Conservation (phyloP, 2,888 invertebrate species). For the Lasioglossum figueresi region DNA sequence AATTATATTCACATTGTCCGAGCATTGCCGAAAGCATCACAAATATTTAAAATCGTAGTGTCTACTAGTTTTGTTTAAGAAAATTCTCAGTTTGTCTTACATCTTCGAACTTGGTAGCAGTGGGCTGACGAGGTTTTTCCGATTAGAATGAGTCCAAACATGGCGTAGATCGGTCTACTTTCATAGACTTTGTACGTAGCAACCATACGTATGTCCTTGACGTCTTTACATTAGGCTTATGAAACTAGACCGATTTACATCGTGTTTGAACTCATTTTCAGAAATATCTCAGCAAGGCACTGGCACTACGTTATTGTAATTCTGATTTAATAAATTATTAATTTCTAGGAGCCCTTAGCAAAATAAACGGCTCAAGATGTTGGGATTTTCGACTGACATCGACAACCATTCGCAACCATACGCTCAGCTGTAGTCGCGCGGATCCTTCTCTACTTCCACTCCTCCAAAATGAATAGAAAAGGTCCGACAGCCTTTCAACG, state of each 20-base stretch:
- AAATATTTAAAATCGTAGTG: background rate
- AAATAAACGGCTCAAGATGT: slow-evolving; percentile 56
- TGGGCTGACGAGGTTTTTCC: too few relatives aligned
- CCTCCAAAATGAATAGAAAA: slow-evolving; percentile 5
- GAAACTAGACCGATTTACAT: too few relatives aligned
- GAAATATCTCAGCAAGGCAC: too few relatives aligned
- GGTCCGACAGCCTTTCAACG: slow-evolving; percentile 31
- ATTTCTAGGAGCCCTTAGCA: slow-evolving; percentile 64
- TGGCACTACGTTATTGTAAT: too few relatives aligned
- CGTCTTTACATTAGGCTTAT: too few relatives aligned
- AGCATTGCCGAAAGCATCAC: background rate
- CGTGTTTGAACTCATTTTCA: too few relatives aligned
- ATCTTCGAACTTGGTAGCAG: too few relatives aligned
- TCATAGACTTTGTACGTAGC: too few relatives aligned
- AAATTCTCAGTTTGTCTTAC: background rate
- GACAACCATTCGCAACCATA: slow-evolving; percentile 15
- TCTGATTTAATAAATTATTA: too few relatives aligned
- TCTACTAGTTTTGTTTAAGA: background rate
- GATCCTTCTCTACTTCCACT: background rate
- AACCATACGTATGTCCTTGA: too few relatives aligned
- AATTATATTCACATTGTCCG: background rate
- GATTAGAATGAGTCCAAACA: too few relatives aligned
- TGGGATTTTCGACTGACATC: slow-evolving; percentile 29
- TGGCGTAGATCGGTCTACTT: too few relatives aligned
- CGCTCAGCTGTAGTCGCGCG: background rate